Evolutionary conservation across 2,113 vertebrate genomes (phyloP).

Genomic region (Globicephala melas): DNA sequence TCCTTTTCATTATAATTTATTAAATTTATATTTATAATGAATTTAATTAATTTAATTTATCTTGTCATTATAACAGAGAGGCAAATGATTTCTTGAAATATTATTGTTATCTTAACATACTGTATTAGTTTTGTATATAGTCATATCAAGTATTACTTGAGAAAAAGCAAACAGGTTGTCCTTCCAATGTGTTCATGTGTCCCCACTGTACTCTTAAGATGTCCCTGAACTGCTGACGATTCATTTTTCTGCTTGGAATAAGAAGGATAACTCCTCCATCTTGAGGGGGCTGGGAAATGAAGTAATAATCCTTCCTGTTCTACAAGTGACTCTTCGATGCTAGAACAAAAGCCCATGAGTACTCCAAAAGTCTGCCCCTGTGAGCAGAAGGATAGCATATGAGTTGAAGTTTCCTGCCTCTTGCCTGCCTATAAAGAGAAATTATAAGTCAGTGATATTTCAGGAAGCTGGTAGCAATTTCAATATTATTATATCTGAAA

Average conservation of each 20-base stretch:
- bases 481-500: not conserved
- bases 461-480: not conserved
- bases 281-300: not conserved
- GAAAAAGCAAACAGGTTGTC: not conserved
- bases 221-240: not conserved
- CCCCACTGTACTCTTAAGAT: not conserved
- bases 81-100: conserved; percentile 24
- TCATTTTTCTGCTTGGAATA: not conserved
- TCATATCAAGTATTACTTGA: not conserved
- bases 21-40: not conserved
- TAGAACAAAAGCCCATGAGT: not conserved
- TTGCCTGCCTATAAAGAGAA: not conserved
- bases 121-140: not conserved
- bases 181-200: not conserved
- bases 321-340: not conserved
- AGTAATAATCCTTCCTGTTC: not conserved
- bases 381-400: not conserved
- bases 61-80: not conserved
- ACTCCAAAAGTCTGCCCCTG: not conserved
- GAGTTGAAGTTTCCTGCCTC: not conserved
- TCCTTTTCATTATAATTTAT: conserved; percentile 11
- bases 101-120: not conserved
- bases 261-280: not conserved
- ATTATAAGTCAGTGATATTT: not conserved
- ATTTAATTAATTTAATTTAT: too few relatives aligned